phyloP scores from a whole-genome alignment of 2,797 vertebrate genomes.

The Gobio occitaniae region DNA sequence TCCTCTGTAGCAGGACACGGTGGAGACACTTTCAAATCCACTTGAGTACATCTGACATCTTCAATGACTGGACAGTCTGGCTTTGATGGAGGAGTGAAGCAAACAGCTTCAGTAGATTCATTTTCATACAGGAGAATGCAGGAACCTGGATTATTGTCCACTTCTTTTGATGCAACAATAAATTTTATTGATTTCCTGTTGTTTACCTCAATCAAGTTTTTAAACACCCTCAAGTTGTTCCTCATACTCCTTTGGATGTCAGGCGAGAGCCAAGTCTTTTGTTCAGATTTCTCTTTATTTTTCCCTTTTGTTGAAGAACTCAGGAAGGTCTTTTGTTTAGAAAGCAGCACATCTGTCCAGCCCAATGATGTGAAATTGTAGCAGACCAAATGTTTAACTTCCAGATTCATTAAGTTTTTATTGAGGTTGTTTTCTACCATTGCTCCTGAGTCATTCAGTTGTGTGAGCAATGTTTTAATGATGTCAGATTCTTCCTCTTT shows the following conservation, averaged over 20 bases:
- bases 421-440: slow-evolving; percentile 30
- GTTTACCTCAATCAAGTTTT: neutral
- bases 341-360: slow-evolving; percentile 32
- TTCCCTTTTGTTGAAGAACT: neutral
- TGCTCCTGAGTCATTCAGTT: slow-evolving; percentile 56
- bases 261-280: neutral
- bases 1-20: slow-evolving; percentile 9
- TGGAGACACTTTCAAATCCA: neutral
- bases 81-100: neutral
- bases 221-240: neutral
- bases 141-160: neutral
- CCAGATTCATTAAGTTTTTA: neutral
- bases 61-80: neutral
- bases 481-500: slow-evolving; percentile 54
- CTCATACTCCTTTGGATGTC: neutral
- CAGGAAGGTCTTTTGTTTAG: slow-evolving; percentile 64
- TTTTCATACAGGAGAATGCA: neutral
- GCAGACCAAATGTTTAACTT: slow-evolving; percentile 36
- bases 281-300: neutral
- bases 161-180: neutral
- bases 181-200: neutral
- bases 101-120: neutral
- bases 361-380: slow-evolving; percentile 51
- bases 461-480: slow-evolving; percentile 55
- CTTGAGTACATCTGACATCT: accelerated